These are phyloP conservation scores for Plagodis pulveraria DNA, from an alignment of 2,888 invertebrate genomes.

Conservation along the genomic window DNA sequence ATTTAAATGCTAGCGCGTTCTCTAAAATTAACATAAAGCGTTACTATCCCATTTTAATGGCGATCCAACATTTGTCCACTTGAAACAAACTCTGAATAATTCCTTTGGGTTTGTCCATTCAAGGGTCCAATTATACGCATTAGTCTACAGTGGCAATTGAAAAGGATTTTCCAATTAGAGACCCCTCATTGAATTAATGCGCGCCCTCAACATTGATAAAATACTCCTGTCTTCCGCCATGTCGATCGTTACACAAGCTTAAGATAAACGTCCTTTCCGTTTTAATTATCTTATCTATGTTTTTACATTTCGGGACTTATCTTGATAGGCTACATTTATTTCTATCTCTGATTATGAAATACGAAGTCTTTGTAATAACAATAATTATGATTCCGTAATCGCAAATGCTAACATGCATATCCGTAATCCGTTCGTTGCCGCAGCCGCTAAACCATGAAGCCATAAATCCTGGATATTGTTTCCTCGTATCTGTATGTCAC, in stretches of 20 bases:
- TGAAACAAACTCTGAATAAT: constrained; percentile 55
- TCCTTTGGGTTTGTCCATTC: constrained; percentile 59
- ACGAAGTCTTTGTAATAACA: constrained; percentile 6
- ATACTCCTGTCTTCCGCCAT: constrained; percentile 56
- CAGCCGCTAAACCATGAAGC: constrained; percentile 50
- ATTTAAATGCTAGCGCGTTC: constrained; percentile 32
- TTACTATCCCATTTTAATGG: constrained; percentile 46
- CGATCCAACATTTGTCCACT: constrained; percentile 42
- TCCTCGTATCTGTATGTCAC: constrained; percentile 57
- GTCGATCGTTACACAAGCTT: constrained; percentile 50
- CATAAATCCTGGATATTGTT: constrained; percentile 67
- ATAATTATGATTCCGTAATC: constrained; percentile 26
- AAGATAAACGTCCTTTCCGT: constrained; percentile 32
- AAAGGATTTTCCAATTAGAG: constrained; percentile 72
- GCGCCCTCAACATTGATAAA: constrained; percentile 59
- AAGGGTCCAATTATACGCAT: constrained; percentile 71
- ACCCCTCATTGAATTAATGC: constrained; percentile 68
- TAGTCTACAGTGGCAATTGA: constrained; percentile 56
- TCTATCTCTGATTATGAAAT: constrained; percentile 1
- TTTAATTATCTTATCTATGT: constrained; percentile 32
- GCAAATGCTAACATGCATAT: constrained; percentile 35
- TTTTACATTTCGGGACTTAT: constrained; percentile 29
- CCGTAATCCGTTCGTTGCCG: constrained; percentile 35
- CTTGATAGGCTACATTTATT: constrained; percentile 20
- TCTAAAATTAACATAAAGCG: constrained; percentile 41